Evolutionary conservation across 2,888 invertebrate genomes (phyloP), one percentile per base, ranked within the genome.

Genomic region (Tuta absoluta): DNA sequence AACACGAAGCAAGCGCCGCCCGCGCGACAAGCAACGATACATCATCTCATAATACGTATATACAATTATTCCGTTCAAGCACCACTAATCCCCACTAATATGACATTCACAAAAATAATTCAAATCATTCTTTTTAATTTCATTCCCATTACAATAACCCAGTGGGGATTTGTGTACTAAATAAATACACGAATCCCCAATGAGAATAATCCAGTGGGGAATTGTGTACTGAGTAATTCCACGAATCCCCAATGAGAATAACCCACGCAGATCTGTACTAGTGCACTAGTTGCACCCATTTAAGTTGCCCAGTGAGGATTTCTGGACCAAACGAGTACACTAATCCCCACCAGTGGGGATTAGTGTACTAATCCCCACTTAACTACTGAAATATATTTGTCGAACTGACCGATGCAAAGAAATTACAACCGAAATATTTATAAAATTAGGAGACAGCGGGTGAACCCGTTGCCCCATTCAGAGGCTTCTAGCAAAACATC

Each of bases 401-500:
- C 77, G 75, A 85, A 81, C 80, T 76, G 78, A 82, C 77, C 77
- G 80, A 84, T 78, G 79, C 77, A 81, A 81, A 82, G 84, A 77
- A 71, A 3, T 8, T 87, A 86, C 82, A 83, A 77, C 82, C 82
- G 85, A 87, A 84, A 86, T 87, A 86, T 85, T 75, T 87, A 83
- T 86, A 73, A 80, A 81, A 84, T 82, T 82, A 78, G 78, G 77
- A 80, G 76, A 75, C 76, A 78, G n/a, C 19, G 12, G 24, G 24
- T n/a, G 24, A 1, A 12, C 51, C 48, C 48, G 48, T 8, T 10
- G 5, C 19, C 19, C 19, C 48, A 19, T 19, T 8, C 41, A 12
- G 41, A 41, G 41, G 48, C 19, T 48, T 10, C 73, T 53, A 74
- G 73, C 71, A 83, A 80, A 79, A 86, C 87, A 89, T 87, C 89